Percentiles rank a stretch among this genome's conserved stretches.
phyloP scores from a whole-genome alignment of 2,797 vertebrate genomes.

The Myoxocephalus aenaeus region DNA sequence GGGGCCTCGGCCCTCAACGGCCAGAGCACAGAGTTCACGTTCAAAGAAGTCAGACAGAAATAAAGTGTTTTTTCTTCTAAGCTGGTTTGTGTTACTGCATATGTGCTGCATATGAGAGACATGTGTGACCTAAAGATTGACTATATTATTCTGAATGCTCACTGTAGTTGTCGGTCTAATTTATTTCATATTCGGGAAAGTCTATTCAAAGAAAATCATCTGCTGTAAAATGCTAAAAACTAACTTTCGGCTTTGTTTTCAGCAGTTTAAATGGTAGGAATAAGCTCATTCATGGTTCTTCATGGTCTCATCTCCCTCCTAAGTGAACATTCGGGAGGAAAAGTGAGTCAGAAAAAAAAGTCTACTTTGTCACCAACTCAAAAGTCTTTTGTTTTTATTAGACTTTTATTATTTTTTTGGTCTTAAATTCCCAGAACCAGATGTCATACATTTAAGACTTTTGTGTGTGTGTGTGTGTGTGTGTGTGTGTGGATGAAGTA shows the following conservation, averaged over 20 bases:
- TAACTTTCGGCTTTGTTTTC: not conserved
- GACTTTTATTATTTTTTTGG: constrained; percentile 10
- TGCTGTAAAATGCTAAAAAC: not conserved
- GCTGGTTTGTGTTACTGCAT: not conserved
- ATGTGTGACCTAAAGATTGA: not conserved
- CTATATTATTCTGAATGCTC: not conserved
- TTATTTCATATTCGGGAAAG: not conserved
- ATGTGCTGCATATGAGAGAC: not conserved
- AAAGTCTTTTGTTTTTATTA: not conserved
- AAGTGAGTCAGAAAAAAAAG: constrained; percentile 6
- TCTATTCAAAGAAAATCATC: not conserved
- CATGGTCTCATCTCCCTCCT: not conserved
- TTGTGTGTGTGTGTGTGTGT: constrained; percentile 23
- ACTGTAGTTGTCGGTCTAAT: not conserved
- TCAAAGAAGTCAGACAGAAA: constrained; percentile 29
- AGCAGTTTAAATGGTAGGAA: not conserved
- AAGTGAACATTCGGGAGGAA: not conserved
- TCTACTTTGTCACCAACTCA: constrained; percentile 19
- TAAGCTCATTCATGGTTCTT: not conserved
- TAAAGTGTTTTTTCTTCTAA: not conserved
- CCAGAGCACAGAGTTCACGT: constrained; percentile 26
- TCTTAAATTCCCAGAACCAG: constrained; percentile 58
- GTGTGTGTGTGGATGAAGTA: constrained; percentile 7
- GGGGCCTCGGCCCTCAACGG: constrained; percentile 58
- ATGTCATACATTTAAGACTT: constrained; percentile 52